Conservation (phyloP, 2,797 vertebrate species). For the Spinus pinus region DNA sequence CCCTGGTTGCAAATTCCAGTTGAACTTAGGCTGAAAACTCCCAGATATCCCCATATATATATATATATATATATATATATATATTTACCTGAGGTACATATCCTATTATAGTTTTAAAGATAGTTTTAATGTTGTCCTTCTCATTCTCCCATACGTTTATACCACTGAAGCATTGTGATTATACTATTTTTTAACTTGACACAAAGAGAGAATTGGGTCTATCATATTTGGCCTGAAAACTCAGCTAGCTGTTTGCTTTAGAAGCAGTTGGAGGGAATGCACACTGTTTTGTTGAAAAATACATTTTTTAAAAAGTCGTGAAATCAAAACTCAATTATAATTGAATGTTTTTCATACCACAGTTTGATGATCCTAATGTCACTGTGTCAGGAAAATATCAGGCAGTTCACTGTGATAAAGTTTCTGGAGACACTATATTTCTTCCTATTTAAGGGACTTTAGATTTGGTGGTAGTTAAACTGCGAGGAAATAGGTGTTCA, state of each 20-base stretch:
- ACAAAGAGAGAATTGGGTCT: neutral
- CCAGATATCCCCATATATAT: neutral
- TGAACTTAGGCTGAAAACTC: neutral
- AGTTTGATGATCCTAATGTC: neutral
- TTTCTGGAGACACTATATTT: neutral
- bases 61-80: neutral
- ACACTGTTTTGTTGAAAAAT: neutral
- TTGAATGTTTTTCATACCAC: neutral
- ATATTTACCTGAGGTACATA: neutral
- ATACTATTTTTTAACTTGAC: neutral
- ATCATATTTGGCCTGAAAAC: neutral
- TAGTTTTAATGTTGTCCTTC: neutral
- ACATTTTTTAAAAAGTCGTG: neutral
- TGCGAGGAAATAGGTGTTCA: neutral
- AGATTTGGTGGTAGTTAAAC: conserved; percentile 6
- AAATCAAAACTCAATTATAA: neutral
- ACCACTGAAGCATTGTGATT: neutral
- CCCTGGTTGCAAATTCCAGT: neutral
- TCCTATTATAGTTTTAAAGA: neutral
- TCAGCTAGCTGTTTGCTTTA: neutral
- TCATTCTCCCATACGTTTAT: neutral
- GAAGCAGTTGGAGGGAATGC: neutral
- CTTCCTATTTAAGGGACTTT: conserved; percentile 3
- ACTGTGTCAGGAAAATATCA: neutral
- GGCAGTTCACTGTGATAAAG: neutral